A percentile compares a stretch with the other conserved stretches of the same genome.
Evolutionary conservation across 35 echinoderm and acorn worm species (phyloP).

Genomic region (Nesometra sesokonis): DNA sequence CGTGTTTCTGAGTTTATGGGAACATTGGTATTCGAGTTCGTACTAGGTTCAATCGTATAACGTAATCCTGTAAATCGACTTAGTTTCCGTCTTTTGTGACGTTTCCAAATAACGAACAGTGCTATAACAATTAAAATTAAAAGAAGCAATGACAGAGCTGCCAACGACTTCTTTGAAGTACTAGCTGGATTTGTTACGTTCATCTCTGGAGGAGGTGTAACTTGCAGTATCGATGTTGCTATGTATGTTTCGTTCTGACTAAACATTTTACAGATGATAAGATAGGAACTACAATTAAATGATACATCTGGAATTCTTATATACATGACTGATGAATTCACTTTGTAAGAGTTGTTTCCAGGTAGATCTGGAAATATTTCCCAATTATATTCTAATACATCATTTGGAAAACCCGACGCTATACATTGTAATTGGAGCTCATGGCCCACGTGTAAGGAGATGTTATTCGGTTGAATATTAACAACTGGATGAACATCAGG

Average conservation of each 20-base stretch:
- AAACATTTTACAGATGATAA: neutral
- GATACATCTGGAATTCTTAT: neutral
- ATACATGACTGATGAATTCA: neutral
- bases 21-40: neutral
- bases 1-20: neutral
- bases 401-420: neutral
- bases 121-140: neutral
- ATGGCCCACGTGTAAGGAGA: neutral
- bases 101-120: neutral
- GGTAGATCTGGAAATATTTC: neutral
- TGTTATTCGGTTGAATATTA: neutral
- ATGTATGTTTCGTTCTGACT: neutral
- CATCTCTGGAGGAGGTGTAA: neutral
- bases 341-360: neutral
- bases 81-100: neutral
- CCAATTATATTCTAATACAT: neutral
- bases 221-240: neutral
- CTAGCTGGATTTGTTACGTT: neutral
- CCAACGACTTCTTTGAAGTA: neutral
- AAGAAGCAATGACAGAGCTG: neutral
- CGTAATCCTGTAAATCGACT: neutral
- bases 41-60: neutral
- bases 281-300: neutral
- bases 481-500: neutral
- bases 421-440: neutral